Evolutionary conservation across 2,888 invertebrate genomes (phyloP).

Genomic region (Callinectes sapidus): DNA sequence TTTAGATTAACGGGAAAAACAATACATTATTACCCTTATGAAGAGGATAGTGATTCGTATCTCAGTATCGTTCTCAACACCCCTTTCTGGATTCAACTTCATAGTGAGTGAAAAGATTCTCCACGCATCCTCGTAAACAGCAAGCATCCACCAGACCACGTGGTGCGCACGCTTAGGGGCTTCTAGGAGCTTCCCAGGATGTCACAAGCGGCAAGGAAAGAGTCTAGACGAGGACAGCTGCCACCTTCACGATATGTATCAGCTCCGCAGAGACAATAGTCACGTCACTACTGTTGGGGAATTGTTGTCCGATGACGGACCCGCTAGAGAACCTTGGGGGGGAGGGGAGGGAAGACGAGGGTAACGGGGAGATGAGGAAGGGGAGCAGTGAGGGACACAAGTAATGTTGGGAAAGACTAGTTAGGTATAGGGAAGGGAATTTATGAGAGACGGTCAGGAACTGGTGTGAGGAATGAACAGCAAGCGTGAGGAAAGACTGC

Average conservation of each 20-base stretch:
- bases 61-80: no score
- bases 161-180: not conserved
- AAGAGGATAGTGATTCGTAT: no score
- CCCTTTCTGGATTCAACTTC: no score
- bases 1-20: no score
- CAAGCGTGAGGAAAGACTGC: not conserved
- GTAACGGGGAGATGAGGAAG: not conserved
- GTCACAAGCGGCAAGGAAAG: conserved; percentile 29
- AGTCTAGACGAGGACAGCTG: conserved; percentile 9
- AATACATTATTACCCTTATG: no score
- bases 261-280: conserved; percentile 49
- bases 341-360: not conserved
- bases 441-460: not conserved
- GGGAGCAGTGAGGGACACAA: not conserved
- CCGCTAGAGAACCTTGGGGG: not conserved
- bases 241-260: conserved; percentile 41
- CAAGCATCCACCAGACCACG: not conserved
- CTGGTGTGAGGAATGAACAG: not conserved
- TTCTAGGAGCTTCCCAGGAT: conserved; percentile 23
- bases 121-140: not conserved
- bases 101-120: not conserved
- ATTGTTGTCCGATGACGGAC: conserved; percentile 9
- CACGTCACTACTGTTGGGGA: conserved; percentile 53
- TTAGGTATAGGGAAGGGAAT: conserved; percentile 19
- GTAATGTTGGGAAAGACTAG: not conserved